phyloP scores from a whole-genome alignment of 92 coral and sea anemone genomes.

The Chrysogorgia sp. region DNA sequence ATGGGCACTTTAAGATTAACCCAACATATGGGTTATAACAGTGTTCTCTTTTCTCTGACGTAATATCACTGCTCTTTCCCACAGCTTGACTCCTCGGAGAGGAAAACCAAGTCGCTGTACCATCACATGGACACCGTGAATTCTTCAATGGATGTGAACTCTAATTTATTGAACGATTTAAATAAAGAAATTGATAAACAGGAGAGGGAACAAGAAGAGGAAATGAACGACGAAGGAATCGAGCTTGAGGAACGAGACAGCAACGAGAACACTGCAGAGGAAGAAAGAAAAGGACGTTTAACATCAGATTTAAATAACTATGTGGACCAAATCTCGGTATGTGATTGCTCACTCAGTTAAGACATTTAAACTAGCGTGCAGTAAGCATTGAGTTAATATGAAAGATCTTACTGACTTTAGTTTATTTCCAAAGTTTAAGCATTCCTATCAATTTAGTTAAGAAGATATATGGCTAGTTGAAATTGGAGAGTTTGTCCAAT shows the following conservation, averaged over 20 bases:
- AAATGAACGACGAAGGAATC: conserved; percentile 15
- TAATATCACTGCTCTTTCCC: too few relatives aligned
- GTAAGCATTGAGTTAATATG: background rate
- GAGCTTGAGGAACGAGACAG: conserved; percentile 3
- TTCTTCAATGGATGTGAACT: conserved; percentile 19
- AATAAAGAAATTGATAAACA: conserved; percentile 20
- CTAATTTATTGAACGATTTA: conserved; percentile 23
- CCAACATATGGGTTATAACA: too few relatives aligned
- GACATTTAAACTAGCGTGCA: background rate
- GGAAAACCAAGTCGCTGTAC: conserved; percentile 31
- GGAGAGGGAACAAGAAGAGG: conserved; percentile 11
- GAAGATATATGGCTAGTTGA: too few relatives aligned
- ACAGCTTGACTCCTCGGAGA: conserved; percentile 40
- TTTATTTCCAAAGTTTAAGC: too few relatives aligned
- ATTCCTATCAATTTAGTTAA: too few relatives aligned
- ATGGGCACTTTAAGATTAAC: too few relatives aligned
- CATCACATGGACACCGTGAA: conserved; percentile 34
- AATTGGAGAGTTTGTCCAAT: too few relatives aligned
- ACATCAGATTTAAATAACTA: conserved; percentile 3
- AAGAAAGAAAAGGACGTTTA: background rate
- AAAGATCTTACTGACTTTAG: background rate
- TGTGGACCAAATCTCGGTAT: conserved; percentile 45
- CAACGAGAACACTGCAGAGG: background rate
- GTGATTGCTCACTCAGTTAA: background rate
- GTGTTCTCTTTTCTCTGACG: too few relatives aligned